Conservation (phyloP, 2,888 invertebrate genomes). For the Uropetala carovei region DNA sequence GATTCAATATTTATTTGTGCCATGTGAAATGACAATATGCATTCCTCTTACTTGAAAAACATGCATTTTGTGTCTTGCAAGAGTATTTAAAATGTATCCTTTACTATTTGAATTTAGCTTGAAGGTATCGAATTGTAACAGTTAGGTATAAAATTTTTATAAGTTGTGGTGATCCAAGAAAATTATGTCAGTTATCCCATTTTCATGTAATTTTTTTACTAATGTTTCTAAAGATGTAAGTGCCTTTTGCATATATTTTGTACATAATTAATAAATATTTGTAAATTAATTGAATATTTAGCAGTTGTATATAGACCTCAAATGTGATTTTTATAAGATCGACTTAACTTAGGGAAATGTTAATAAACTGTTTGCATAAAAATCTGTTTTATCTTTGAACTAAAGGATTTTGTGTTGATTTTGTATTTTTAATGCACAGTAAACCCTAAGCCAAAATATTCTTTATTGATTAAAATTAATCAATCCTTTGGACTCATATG, state of each 20-base stretch:
- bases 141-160: neutral
- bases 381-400: neutral
- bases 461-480: too few species aligned
- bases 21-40: conserved; percentile 29
- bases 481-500: too few species aligned
- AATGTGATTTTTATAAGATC: neutral
- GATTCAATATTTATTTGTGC: neutral
- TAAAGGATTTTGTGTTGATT: too few species aligned
- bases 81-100: too few species aligned
- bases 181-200: neutral
- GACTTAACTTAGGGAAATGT: neutral
- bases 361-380: neutral
- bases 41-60: neutral
- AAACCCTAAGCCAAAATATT: too few species aligned
- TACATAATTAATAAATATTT: neutral
- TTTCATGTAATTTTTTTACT: neutral
- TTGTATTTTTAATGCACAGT: too few species aligned
- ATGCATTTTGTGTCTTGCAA: neutral
- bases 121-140: neutral
- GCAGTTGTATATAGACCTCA: neutral
- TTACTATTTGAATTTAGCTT: neutral
- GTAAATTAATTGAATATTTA: conserved; percentile 4
- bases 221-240: neutral
- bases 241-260: conserved; percentile 27
- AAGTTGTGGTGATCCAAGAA: neutral